Base-by-base conservation (phyloP, 1,140 invertebrate species). In the Paraescarpia echinospica region DNA sequence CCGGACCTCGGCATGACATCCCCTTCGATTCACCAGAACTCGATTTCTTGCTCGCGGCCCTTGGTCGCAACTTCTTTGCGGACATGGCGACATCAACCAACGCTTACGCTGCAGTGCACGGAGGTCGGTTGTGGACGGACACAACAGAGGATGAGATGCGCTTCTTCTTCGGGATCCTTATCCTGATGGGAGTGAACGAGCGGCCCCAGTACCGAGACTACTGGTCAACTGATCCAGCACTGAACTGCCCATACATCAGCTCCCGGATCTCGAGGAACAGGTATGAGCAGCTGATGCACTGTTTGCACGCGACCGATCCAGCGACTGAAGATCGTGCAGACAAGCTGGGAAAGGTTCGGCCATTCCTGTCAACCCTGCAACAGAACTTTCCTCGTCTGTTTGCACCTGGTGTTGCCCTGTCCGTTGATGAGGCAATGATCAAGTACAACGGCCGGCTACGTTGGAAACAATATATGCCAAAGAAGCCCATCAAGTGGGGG, bases 401-500 rank as follows among this genome's bases (percentile, higher is more conserved):
- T 89, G 33, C 41, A 12, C 12, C 41, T 41, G 41, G 41, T 41
- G 41, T 41, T 41, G 41, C 41, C 41, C 22, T 94, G 2, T 92
- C 93, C 31, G 92, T 95, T 35, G 95, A 96, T 94, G 95, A 96
- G 94, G 95, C 95, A 94, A 96, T 96, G 94, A 95, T 96, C 93
- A 94, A 95, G 22, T 96, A 95, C 77, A 96, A 96, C 95, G 95
- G 95, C 8, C 93, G 93, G 91, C 94, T 96, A 93, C 94, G 94
- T 92, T 95, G 95, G 92, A 96, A 96, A 94, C 96, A 96, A 93
- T 96, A 96, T 93, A 92, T 95, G 89, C 94, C 94, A 35, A 93
- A 95, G 51, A 96, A 96, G 92, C 95, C 96, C n/a, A 94, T 95
- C 92, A 96, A 96, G 93, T 95, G 95, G 94, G 96, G 95, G 31